These are phyloP conservation scores for Acomys russatus DNA, from an alignment of 2,797 vertebrate genomes.

Conservation along the genomic window DNA sequence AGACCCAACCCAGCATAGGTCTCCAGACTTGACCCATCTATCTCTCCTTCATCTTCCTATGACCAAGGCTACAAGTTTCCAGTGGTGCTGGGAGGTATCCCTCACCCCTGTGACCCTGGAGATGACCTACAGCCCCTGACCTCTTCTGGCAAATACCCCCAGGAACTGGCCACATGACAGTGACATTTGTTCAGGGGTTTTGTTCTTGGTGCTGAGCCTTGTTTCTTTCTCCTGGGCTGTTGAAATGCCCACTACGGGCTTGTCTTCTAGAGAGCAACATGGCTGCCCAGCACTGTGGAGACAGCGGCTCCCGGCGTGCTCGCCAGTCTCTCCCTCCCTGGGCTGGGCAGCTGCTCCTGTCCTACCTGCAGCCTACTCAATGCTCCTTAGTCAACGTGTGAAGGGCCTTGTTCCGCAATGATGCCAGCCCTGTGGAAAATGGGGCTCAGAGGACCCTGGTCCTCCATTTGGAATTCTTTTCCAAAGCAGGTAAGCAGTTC, in stretches of 20 bases:
- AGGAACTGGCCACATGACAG: background rate
- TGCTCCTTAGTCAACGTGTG: accelerated
- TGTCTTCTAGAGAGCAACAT: background rate
- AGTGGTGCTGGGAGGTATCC: too few species aligned
- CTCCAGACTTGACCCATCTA: background rate
- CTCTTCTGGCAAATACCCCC: background rate
- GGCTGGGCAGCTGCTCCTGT: background rate
- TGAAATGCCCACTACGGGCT: accelerated
- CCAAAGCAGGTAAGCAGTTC: background rate
- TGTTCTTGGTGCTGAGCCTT: background rate
- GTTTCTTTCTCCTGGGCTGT: background rate
- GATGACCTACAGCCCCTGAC: background rate
- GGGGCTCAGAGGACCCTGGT: background rate
- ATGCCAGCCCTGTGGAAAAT: background rate
- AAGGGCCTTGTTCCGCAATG: accelerated
- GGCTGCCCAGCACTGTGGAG: background rate
- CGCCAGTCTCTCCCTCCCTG: background rate
- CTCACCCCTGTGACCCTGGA: background rate
- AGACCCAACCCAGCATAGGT: accelerated
- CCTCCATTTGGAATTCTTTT: background rate
- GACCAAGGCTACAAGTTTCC: background rate
- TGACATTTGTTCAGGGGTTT: background rate
- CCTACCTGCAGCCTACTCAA: accelerated
- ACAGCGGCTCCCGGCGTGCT: accelerated
- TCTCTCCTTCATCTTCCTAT: background rate